Conservation (phyloP, 2,888 invertebrate species). For the Nymphalis urticae region DNA sequence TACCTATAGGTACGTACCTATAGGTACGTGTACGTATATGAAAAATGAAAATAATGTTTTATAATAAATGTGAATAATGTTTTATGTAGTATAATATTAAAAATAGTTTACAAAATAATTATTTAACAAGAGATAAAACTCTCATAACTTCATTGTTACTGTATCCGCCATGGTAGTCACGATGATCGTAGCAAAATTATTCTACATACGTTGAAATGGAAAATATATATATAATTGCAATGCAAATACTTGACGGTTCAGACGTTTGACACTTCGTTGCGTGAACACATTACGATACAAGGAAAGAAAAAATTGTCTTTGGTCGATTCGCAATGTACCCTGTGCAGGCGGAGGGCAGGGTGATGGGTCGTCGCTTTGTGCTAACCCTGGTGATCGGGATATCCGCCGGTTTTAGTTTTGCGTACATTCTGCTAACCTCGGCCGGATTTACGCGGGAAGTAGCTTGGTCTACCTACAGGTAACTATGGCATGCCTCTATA, state of each 20-base stretch:
- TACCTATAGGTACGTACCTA: no score
- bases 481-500: constrained; percentile 50
- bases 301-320: constrained; percentile 10
- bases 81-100: constrained; percentile 12
- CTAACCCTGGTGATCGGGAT: constrained; percentile 87
- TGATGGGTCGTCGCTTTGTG: constrained; percentile 85
- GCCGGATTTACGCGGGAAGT: constrained; percentile 77
- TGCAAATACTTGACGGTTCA: constrained; percentile 27
- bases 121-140: constrained; percentile 41
- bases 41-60: not conserved
- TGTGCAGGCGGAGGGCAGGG: constrained; percentile 71
- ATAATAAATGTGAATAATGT: not conserved
- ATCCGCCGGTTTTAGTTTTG: constrained; percentile 88
- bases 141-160: constrained; percentile 41
- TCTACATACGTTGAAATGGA: constrained; percentile 16
- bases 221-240: constrained; percentile 30
- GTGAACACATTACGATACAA: constrained; percentile 44
- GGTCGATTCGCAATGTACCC: constrained; percentile 40
- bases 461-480: constrained; percentile 74
- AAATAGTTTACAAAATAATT: constrained; percentile 37
- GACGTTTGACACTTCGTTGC: constrained; percentile 38
- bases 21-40: no score
- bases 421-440: constrained; percentile 85
- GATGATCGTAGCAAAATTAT: constrained; percentile 22
- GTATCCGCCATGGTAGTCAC: constrained; percentile 27